These are phyloP conservation scores for Leistus spinibarbis DNA, from an alignment of 2,888 invertebrate species.

Conservation along the genomic window DNA sequence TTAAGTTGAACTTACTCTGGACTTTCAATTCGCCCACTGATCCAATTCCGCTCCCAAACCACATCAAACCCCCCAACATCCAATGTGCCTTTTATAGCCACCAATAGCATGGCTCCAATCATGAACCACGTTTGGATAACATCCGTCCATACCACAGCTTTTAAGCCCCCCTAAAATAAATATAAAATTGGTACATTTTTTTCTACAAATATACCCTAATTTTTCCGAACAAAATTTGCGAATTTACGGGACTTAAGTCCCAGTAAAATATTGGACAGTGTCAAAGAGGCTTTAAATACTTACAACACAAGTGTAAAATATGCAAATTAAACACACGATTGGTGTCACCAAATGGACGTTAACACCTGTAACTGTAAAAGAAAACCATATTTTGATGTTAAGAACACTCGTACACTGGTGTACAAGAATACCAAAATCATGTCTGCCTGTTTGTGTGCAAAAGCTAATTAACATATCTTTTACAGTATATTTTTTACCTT, in stretches of 20 bases:
- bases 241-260: too few species aligned
- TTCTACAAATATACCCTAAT: too few species aligned
- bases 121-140: slow-evolving; percentile 79
- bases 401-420: too few species aligned
- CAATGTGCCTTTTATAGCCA: slow-evolving; percentile 74
- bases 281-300: too few species aligned
- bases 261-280: too few species aligned
- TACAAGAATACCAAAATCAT: too few species aligned
- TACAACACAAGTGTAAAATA: slow-evolving; percentile 85
- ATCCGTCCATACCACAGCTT: slow-evolving; percentile 84
- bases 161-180: slow-evolving; percentile 71
- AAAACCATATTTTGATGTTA: too few species aligned
- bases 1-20: slow-evolving; percentile 74
- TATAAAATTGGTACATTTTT: too few species aligned
- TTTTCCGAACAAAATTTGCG: too few species aligned
- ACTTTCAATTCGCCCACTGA: slow-evolving; percentile 71
- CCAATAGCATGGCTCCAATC: slow-evolving; percentile 74
- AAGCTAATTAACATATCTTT: too few species aligned
- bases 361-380: slow-evolving; percentile 77
- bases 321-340: slow-evolving; percentile 81
- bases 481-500: too few species aligned
- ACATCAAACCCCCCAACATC: slow-evolving; percentile 72
- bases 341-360: slow-evolving; percentile 82
- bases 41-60: slow-evolving; percentile 69
- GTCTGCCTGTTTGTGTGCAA: too few species aligned